Evolutionary conservation across 2,113 vertebrate species (phyloP).

Genomic region (Cromileptes altivelis): DNA sequence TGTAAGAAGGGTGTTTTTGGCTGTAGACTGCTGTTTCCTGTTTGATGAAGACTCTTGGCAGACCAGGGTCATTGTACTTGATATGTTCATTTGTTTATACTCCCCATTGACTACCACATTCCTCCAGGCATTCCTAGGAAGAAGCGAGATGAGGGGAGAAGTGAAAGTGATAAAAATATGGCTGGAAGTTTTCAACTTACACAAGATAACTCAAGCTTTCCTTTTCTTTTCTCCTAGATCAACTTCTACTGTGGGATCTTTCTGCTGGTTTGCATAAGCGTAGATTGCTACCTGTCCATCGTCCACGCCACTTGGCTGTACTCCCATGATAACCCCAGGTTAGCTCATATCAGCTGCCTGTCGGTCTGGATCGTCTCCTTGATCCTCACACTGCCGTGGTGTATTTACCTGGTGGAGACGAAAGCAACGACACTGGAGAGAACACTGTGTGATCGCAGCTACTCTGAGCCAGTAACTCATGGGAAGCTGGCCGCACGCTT

Average conservation of each 20-base stretch:
- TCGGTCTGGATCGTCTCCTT: slow-evolving; percentile 81
- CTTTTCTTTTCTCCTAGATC: slow-evolving; percentile 63
- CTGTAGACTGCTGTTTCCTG: neutral
- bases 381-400: slow-evolving; percentile 83
- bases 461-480: neutral
- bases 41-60: neutral
- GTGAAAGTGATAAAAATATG: neutral
- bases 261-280: slow-evolving; percentile 84
- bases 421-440: neutral
- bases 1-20: slow-evolving; percentile 3
- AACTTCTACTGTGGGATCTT: slow-evolving; percentile 88
- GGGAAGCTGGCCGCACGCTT: slow-evolving; percentile 64
- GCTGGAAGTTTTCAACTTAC: neutral
- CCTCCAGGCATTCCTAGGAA: neutral
- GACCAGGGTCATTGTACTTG: neutral
- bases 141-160: neutral
- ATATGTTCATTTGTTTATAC: neutral
- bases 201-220: neutral
- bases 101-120: neutral
- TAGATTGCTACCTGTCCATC: slow-evolving; percentile 83
- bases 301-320: slow-evolving; percentile 74
- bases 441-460: slow-evolving; percentile 70
- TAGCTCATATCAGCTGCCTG: slow-evolving; percentile 70
- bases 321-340: slow-evolving; percentile 57
- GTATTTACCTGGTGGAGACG: slow-evolving; percentile 58